These are phyloP conservation scores for Sterna hirundo DNA, from an alignment of 2,113 vertebrate species.

Conservation along the genomic window DNA sequence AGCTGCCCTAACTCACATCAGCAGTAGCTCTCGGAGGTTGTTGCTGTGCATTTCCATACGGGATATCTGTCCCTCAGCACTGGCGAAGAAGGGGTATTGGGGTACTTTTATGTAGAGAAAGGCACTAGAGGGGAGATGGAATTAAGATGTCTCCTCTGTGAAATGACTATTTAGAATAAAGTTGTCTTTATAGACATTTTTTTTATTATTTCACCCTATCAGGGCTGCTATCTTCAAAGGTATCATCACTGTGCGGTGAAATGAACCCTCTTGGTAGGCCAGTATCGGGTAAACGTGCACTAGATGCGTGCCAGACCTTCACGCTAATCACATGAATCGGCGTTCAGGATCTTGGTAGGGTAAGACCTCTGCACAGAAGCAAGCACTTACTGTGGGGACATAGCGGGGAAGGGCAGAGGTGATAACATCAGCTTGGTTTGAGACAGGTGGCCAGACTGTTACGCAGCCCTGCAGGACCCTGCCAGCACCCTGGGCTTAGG, in stretches of 20 bases:
- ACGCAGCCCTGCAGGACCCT: not conserved
- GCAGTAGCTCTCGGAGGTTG: not conserved
- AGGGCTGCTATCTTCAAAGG: not conserved
- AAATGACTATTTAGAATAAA: not conserved
- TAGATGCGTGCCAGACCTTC: not conserved
- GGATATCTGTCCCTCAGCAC: not conserved
- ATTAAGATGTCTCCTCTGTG: not conserved
- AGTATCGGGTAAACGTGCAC: not conserved
- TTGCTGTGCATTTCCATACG: not conserved
- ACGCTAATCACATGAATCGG: not conserved
- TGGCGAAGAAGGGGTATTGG: not conserved
- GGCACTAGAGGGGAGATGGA: not conserved
- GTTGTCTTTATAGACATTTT: not conserved
- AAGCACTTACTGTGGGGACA: not conserved
- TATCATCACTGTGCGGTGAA: not conserved
- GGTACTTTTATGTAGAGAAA: not conserved
- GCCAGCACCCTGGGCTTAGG: not conserved
- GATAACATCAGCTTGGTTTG: not conserved
- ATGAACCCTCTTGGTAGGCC: not conserved
- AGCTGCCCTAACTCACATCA: not conserved
- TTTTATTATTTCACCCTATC: not conserved
- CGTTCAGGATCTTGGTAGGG: not conserved
- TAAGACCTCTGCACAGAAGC: not conserved
- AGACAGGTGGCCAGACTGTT: not conserved
- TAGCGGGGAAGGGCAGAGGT: not conserved